Evolutionary conservation across 2,113 vertebrate genomes (phyloP).

Genomic region (Fulica atra): DNA sequence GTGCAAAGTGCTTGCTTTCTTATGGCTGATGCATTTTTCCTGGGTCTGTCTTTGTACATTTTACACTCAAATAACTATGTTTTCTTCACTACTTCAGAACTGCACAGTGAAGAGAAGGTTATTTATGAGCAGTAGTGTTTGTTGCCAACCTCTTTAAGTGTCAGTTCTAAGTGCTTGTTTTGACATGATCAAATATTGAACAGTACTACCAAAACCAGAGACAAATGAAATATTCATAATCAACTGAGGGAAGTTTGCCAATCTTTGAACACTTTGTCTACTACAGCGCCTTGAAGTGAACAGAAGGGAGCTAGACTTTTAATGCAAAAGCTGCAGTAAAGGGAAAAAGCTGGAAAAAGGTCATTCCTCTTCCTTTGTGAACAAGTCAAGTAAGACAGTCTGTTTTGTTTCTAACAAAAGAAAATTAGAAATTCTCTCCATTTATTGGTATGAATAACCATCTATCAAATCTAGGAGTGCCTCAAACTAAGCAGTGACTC

Average conservation of each 20-base stretch:
- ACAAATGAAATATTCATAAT: slow-evolving; percentile 33
- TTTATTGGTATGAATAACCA: neutral
- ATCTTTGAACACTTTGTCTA: neutral
- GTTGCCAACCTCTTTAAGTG: neutral
- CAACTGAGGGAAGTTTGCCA: neutral
- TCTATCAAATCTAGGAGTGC: neutral
- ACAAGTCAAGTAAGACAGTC: neutral
- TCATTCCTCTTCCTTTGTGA: neutral
- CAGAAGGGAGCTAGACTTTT: neutral
- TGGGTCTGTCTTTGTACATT: neutral
- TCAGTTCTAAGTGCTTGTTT: slow-evolving; percentile 13
- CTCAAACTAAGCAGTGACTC: neutral
- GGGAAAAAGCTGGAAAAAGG: neutral
- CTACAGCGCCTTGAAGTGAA: neutral
- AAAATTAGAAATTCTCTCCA: neutral
- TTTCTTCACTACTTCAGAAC: neutral
- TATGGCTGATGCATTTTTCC: neutral
- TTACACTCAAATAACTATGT: neutral
- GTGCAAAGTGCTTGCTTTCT: neutral
- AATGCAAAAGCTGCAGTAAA: neutral
- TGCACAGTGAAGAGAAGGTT: neutral
- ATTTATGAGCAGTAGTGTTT: slow-evolving; percentile 10
- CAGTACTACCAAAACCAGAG: neutral
- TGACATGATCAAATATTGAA: slow-evolving; percentile 5
- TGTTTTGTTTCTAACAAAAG: neutral